These are phyloP conservation scores for Capitella teleta DNA, from an alignment of 1,140 invertebrate genomes.

Conservation along the genomic window DNA sequence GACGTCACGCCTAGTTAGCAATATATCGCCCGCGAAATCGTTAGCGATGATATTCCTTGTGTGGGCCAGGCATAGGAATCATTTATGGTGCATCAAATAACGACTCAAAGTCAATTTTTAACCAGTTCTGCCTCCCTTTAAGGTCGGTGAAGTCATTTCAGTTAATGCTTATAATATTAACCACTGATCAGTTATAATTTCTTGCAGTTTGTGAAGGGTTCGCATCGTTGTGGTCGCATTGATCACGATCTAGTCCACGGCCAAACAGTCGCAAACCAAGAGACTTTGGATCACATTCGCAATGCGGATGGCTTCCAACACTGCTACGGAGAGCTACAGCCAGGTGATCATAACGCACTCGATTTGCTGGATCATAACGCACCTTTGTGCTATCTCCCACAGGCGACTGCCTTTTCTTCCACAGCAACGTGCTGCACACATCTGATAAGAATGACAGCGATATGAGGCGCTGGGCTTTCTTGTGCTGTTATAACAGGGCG, in stretches of 20 bases:
- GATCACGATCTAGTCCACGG: slow-evolving; percentile 24
- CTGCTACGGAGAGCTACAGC: slow-evolving; percentile 22
- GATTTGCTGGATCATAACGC: neutral
- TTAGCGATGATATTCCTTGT: no score
- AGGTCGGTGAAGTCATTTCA: no score
- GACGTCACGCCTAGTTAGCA: no score
- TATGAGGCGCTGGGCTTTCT: slow-evolving; percentile 13
- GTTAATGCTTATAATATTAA: no score
- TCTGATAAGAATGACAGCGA: slow-evolving; percentile 15
- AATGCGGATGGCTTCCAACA: slow-evolving; percentile 16
- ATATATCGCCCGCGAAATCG: no score
- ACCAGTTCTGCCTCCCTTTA: no score
- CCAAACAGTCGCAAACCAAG: slow-evolving; percentile 24
- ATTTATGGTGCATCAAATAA: no score
- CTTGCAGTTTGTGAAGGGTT: slow-evolving; percentile 21
- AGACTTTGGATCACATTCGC: slow-evolving; percentile 20
- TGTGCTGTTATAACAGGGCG: slow-evolving; percentile 13
- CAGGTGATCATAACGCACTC: slow-evolving; percentile 14
- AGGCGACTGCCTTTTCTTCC: slow-evolving; percentile 17
- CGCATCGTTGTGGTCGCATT: slow-evolving; percentile 27
- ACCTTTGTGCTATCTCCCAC: neutral
- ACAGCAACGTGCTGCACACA: slow-evolving; percentile 15
- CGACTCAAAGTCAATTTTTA: no score
- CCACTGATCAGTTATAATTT: no score
- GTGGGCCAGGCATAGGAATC: no score